Percentiles rank a stretch among this genome's conserved stretches.
phyloP scores from a whole-genome alignment of 2,113 vertebrate species.

The Sula dactylatra region DNA sequence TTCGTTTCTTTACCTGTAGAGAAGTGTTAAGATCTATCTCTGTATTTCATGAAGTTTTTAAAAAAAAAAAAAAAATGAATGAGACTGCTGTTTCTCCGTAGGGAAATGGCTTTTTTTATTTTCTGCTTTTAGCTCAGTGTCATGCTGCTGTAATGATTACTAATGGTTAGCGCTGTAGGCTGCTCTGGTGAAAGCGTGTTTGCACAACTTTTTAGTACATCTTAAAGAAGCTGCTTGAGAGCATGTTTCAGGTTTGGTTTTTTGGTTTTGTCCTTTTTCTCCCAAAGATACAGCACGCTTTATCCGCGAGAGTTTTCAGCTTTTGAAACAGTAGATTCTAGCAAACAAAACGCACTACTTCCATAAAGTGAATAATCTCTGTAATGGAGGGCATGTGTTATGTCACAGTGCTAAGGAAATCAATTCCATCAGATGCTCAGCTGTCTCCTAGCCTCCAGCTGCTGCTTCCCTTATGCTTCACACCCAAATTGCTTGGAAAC shows the following conservation, averaged over 20 bases:
- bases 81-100: neutral
- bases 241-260: neutral
- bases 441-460: slow-evolving; percentile 51
- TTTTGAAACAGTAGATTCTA: neutral
- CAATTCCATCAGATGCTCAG: slow-evolving; percentile 7
- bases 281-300: neutral
- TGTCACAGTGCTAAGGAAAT: neutral
- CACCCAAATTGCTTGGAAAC: slow-evolving; percentile 30
- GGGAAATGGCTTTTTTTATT: neutral
- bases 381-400: slow-evolving; percentile 22
- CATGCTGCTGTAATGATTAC: neutral
- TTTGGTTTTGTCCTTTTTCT: too few species aligned
- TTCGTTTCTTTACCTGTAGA: neutral
- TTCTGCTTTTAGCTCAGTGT: neutral
- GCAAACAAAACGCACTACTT: neutral
- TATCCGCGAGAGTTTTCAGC: neutral
- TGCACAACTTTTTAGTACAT: neutral
- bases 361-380: neutral
- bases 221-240: neutral
- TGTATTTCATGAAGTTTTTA: neutral
- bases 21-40: neutral
- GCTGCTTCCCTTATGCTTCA: neutral
- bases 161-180: neutral
- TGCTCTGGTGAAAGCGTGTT: neutral
- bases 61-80: neutral